Evolutionary conservation across 1,140 invertebrate genomes (phyloP), one percentile per base, ranked within the genome.

Genomic region (Notospermus geniculatus): DNA sequence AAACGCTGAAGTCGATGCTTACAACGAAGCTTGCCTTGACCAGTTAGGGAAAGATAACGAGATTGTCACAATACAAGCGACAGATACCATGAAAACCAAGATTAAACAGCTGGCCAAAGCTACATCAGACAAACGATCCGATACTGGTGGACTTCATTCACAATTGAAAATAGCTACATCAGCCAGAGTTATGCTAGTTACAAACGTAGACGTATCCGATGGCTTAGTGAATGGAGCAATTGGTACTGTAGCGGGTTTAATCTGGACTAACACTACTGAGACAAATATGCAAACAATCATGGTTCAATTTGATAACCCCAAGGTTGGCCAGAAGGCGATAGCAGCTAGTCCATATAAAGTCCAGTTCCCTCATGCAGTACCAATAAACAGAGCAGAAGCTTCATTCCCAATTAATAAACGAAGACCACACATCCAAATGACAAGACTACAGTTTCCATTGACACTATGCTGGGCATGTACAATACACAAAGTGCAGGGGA

Each of bases 401-500:
- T 7, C 5, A 7, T 36, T 36, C 15, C 32, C 32, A 36, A 36
- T 36, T 36, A 36, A 36, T 15, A 36, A 36, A 36, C 4, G 32
- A 4, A 36, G 15, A 15, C 4, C 5, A 36, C 32, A 36, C 32
- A 36, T 36, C 15, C 32, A 36, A 36, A 36, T 50, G 25, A 50
- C 25, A 7, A 50, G 46, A 50, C 4, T n/a, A 50, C 46, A 50
- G n/a, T 50, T 50, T n/a, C 46, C 46, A 19, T 27, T 50, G 9
- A 50, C 46, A 50, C 46, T 23, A 50, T 19, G 19, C 25, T 19
- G 19, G n/a, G 46, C 46, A 50, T 7, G 46, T 19, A 23, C 46
- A 5, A 27, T 50, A 23, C 46, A 50, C n/a, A 50, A 50, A 50
- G 46, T 27, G 9, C 46, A 50, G n/a, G 46, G 46, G 4, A 50